A percentile compares a stretch with the other conserved stretches of the same genome.
phyloP scores from a whole-genome alignment of 2,888 invertebrate species.

The Vanessa cardui region DNA sequence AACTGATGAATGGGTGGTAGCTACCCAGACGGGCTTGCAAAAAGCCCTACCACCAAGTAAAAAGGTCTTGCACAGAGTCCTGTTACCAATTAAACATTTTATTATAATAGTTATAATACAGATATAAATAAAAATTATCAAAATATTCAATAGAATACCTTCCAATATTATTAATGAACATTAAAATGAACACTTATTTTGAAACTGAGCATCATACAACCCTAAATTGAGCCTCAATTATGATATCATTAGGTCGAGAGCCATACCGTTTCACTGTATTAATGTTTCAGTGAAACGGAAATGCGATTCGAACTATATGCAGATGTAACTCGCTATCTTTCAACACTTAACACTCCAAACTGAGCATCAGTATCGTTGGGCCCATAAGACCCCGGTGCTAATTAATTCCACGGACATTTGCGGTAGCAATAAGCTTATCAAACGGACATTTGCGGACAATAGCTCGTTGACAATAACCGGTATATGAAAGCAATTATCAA shows the following conservation, averaged over 20 bases:
- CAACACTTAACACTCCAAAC: slow-evolving; percentile 11
- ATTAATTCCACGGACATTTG: slow-evolving; percentile 75
- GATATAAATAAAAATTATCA: no score
- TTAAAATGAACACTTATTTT: no score
- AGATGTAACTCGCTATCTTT: neutral
- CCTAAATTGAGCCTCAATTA: neutral
- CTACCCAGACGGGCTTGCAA: no score
- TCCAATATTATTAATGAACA: no score
- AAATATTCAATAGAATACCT: no score
- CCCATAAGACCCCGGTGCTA: slow-evolving; percentile 61
- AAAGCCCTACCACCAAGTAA: no score
- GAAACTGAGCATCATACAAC: neutral
- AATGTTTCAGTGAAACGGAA: neutral
- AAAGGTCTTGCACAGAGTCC: no score
- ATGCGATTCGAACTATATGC: slow-evolving; percentile 1
- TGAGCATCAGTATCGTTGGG: slow-evolving; percentile 41
- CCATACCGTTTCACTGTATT: neutral
- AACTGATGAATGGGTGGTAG: no score
- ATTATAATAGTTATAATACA: no score
- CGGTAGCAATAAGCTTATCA: slow-evolving; percentile 76
- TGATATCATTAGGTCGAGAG: neutral
- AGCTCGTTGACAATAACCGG: slow-evolving; percentile 48
- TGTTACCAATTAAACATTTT: no score
- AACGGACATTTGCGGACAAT: slow-evolving; percentile 64
- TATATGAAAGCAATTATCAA: slow-evolving; percentile 58